Evolutionary conservation across 2,888 invertebrate species (phyloP).

Genomic region (Trachelus tabidus): DNA sequence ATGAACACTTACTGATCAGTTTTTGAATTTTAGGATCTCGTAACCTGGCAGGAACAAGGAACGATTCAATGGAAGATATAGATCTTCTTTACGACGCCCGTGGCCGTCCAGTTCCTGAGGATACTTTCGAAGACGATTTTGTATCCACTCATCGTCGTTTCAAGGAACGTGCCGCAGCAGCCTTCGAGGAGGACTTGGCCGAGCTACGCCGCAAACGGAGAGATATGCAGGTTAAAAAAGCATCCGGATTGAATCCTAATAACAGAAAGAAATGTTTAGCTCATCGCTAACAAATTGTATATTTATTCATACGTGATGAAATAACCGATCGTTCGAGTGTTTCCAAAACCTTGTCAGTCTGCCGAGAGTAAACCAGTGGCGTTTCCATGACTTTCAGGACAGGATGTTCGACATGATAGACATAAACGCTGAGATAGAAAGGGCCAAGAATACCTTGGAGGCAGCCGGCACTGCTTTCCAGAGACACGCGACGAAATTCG

Average conservation of each 20-base stretch:
- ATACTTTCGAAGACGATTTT: conserved; percentile 53
- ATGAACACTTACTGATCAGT: conserved; percentile 12
- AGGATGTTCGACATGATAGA: conserved; percentile 63
- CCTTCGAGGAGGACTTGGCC: conserved; percentile 61
- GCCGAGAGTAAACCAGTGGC: background rate
- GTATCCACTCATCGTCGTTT: conserved; percentile 50
- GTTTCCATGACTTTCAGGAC: conserved; percentile 41
- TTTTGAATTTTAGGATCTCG: conserved; percentile 54
- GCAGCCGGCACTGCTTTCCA: conserved; percentile 54
- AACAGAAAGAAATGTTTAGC: background rate
- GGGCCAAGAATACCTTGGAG: conserved; percentile 54
- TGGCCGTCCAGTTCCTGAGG: conserved; percentile 42
- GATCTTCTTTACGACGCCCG: conserved; percentile 46
- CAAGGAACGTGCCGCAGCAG: conserved; percentile 58
- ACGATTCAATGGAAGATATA: conserved; percentile 49
- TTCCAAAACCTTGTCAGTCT: background rate
- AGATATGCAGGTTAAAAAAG: conserved; percentile 55
- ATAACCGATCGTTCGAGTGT: background rate
- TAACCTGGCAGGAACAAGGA: conserved; percentile 44
- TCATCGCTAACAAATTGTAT: background rate
- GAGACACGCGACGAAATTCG: conserved; percentile 57
- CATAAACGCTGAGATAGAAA: conserved; percentile 58
- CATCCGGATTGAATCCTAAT: background rate
- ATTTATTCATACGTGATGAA: background rate
- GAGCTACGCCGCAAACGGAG: conserved; percentile 58